phyloP scores from a whole-genome alignment of 2,888 invertebrate species.

The Holacanthella duospinosa region DNA sequence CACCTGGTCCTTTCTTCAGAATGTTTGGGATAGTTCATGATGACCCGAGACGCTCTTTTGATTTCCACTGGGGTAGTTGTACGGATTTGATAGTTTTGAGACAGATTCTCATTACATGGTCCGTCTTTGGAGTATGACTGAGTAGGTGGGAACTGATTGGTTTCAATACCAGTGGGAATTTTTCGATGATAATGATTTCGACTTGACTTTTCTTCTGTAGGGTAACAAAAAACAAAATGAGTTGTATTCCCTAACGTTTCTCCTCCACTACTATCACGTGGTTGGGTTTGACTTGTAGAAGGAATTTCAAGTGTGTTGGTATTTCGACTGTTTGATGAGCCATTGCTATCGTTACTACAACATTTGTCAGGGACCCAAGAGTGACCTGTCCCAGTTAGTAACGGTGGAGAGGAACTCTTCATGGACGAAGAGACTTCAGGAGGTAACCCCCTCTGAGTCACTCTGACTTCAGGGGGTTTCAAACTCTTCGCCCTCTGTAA shows the following conservation, averaged over 20 bases:
- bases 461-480: not conserved
- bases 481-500: not conserved
- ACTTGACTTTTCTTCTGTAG: conserved; percentile 5
- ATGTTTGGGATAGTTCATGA: conserved; percentile 30
- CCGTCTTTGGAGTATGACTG: no score
- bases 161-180: not conserved
- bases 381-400: no score
- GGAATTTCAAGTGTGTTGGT: conserved; percentile 28
- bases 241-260: conserved; percentile 22
- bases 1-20: conserved; percentile 9
- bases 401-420: not conserved
- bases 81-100: conserved; percentile 15
- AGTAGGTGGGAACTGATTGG: not conserved
- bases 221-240: conserved; percentile 24
- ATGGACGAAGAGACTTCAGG: not conserved
- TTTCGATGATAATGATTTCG: conserved; percentile 1
- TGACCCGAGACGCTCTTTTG: conserved; percentile 34
- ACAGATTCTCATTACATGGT: not conserved
- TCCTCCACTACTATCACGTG: conserved; percentile 23
- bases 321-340: conserved; percentile 37
- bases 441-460: not conserved
- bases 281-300: conserved; percentile 20
- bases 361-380: conserved; percentile 33
- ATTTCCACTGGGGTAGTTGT: conserved; percentile 37
- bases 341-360: conserved; percentile 35